Percentiles rank a stretch among this genome's conserved stretches.
These are phyloP conservation scores for Peromyscus polionotus DNA, from an alignment of 2,113 vertebrate species.

Conservation along the genomic window DNA sequence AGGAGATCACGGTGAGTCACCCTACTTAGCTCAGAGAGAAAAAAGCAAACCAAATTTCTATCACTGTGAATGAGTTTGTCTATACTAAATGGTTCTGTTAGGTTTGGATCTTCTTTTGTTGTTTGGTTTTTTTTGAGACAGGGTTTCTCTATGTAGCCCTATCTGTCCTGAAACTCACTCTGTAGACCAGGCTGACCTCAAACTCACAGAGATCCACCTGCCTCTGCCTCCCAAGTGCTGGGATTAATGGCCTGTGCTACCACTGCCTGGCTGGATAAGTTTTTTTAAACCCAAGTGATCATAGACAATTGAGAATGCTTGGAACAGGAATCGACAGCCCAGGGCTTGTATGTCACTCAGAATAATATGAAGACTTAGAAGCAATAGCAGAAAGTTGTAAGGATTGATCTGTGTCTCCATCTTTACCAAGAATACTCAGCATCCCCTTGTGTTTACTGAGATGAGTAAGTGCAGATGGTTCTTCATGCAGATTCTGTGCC, in stretches of 20 bases:
- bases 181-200: too few relatives aligned
- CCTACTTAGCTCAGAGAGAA: neutral
- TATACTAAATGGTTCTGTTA: conserved; percentile 7
- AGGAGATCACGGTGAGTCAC: neutral
- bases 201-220: too few relatives aligned
- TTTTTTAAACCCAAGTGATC: neutral
- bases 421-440: neutral
- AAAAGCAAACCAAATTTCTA: neutral
- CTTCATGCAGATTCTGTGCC: neutral
- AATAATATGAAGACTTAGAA: conserved; percentile 1
- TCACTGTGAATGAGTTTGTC: neutral
- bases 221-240: too few relatives aligned
- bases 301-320: neutral
- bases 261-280: neutral
- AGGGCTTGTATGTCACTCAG: neutral
- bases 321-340: neutral
- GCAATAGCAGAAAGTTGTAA: neutral
- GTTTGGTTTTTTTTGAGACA: too few relatives aligned
- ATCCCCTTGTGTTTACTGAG: neutral
- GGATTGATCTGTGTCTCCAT: neutral
- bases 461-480: neutral
- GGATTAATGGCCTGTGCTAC: too few relatives aligned
- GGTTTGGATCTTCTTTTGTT: neutral
- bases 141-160: too few relatives aligned
- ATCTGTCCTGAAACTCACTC: too few relatives aligned